A percentile compares a stretch with the other conserved stretches of the same genome.
Evolutionary conservation across 1,140 invertebrate genomes (phyloP).

Genomic region (Pseudomyrmex gracilis): DNA sequence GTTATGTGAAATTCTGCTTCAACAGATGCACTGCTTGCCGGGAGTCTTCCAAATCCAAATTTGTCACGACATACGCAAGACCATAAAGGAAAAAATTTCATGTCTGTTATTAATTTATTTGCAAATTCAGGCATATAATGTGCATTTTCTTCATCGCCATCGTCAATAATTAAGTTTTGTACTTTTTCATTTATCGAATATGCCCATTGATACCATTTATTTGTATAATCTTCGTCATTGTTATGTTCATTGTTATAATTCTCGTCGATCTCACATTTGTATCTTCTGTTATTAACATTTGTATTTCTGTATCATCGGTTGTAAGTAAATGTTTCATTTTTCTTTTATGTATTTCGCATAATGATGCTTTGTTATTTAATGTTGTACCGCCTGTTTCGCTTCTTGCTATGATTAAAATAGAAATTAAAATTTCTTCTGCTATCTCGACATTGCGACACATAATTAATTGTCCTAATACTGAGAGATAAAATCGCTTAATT

Average conservation of each 20-base stretch:
- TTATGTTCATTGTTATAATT: background rate
- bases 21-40: conserved; percentile 7
- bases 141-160: conserved; percentile 9
- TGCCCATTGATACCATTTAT: conserved; percentile 11
- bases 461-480: conserved; percentile 30
- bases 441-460: conserved; percentile 6
- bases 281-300: conserved; percentile 1
- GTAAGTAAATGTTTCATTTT: conserved; percentile 9
- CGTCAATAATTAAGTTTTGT: background rate
- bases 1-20: conserved; percentile 6
- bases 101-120: conserved; percentile 6
- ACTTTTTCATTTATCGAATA: background rate
- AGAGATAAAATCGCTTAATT: conserved; percentile 17
- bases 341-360: conserved; percentile 11
- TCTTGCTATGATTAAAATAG: conserved; percentile 9
- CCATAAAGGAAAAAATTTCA: conserved; percentile 9
- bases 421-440: conserved; percentile 13
- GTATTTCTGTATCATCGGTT: background rate
- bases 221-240: background rate
- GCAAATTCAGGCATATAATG: conserved; percentile 6
- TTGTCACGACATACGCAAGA: conserved; percentile 5
- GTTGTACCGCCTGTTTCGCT: conserved; percentile 9
- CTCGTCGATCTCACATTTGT: background rate
- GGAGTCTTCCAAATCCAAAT: conserved; percentile 13
- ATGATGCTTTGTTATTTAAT: background rate